These are phyloP conservation scores for Anagrus nilaparvatae DNA, from an alignment of 1,140 invertebrate species.

Conservation along the genomic window DNA sequence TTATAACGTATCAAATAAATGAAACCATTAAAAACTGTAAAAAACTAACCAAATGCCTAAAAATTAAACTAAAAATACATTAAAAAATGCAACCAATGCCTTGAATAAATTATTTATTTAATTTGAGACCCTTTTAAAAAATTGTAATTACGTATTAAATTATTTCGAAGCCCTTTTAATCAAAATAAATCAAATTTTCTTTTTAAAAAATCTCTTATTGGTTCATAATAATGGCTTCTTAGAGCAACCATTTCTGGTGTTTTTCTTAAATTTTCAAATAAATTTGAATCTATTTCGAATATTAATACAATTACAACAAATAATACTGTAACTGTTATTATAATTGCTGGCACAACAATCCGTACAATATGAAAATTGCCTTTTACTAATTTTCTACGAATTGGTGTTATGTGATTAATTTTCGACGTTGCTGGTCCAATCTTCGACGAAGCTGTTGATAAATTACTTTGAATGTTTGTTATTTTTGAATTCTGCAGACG, in stretches of 20 bases:
- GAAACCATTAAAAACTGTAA: neutral
- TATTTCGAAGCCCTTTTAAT: conserved; percentile 25
- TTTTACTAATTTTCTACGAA: too few species aligned
- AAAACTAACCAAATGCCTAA: neutral
- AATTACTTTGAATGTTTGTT: too few species aligned
- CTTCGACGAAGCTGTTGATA: too few species aligned
- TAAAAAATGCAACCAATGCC: neutral
- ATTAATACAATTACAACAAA: conserved; percentile 55
- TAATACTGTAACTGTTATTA: conserved; percentile 55
- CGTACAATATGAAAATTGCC: conserved; percentile 52
- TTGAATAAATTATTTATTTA: neutral
- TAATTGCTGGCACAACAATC: conserved; percentile 56
- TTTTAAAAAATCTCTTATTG: conserved; percentile 65
- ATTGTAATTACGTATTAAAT: conserved; percentile 3
- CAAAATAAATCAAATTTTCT: conserved; percentile 42
- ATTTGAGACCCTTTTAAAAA: neutral
- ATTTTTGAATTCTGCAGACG: conserved; percentile 43
- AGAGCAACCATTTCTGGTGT: conserved; percentile 70
- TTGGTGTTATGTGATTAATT: too few species aligned
- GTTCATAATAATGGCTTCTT: conserved; percentile 70
- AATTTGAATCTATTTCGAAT: conserved; percentile 63
- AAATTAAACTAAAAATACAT: neutral
- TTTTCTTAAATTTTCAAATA: conserved; percentile 58
- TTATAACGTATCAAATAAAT: neutral
- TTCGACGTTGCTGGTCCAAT: too few species aligned